Conservation (phyloP, 2,113 vertebrate genomes). For the Microcebus tavaratra region DNA sequence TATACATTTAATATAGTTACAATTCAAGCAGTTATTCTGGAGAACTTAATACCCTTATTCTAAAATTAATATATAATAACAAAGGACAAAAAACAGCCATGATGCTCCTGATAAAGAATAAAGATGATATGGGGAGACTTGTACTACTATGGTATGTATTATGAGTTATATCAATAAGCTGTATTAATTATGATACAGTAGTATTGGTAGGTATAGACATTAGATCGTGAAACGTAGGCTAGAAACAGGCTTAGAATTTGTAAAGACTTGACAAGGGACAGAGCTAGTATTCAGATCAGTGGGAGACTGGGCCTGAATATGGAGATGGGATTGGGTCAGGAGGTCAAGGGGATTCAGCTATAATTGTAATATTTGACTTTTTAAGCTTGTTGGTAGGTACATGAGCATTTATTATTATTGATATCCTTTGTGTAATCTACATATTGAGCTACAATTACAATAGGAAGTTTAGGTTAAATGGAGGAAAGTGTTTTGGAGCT, state of each 20-base stretch:
- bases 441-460: background rate
- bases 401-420: background rate
- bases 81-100: background rate
- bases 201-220: background rate
- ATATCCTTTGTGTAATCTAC: background rate
- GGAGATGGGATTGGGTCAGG: background rate
- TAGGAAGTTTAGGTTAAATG: background rate
- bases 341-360: background rate
- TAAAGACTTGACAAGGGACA: background rate
- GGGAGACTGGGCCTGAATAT: too few relatives aligned
- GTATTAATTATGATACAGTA: background rate
- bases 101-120: background rate
- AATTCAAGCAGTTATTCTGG: background rate
- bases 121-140: background rate
- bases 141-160: background rate
- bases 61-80: background rate
- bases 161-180: background rate
- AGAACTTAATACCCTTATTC: background rate
- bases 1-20: background rate
- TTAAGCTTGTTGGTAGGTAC: background rate
- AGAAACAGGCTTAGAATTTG: background rate
- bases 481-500: background rate
- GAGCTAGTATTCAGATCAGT: too few relatives aligned
- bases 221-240: background rate
- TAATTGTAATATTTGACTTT: background rate